phyloP scores from a whole-genome alignment of 1,140 invertebrate species.

The Eciton burchellii region DNA sequence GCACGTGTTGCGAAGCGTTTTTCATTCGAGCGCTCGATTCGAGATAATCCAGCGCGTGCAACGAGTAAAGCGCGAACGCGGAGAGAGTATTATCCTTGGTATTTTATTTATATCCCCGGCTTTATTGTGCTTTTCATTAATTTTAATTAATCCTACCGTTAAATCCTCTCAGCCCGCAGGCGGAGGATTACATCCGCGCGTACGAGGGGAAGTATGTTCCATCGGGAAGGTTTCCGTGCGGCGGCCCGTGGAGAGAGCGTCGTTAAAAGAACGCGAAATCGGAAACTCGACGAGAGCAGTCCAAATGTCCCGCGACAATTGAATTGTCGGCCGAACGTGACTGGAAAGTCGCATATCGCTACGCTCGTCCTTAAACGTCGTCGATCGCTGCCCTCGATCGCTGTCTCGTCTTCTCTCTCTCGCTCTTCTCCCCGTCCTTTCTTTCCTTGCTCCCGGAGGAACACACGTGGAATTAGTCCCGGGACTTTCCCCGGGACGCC shows the following conservation, averaged over 20 bases:
- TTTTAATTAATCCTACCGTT: no score
- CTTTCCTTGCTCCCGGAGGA: no score
- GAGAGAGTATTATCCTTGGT: no score
- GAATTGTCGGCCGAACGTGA: slow-evolving; percentile 80
- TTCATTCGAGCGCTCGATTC: no score
- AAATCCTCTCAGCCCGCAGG: background rate
- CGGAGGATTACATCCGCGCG: slow-evolving; percentile 16
- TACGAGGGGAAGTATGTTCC: background rate
- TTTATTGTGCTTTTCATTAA: no score
- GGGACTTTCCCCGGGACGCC: background rate
- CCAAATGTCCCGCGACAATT: slow-evolving; percentile 80
- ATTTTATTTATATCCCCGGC: no score
- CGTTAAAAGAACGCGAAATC: slow-evolving; percentile 78
- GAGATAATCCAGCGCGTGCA: no score
- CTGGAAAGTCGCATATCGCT: slow-evolving; percentile 76
- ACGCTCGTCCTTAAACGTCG: slow-evolving; percentile 69
- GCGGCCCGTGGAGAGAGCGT: slow-evolving; percentile 72
- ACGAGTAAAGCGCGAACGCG: no score
- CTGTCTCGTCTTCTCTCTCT: background rate
- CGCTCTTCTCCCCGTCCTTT: background rate
- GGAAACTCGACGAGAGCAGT: slow-evolving; percentile 77
- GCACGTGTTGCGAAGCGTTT: no score
- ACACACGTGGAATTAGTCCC: slow-evolving; percentile 43
- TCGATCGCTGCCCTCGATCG: slow-evolving; percentile 20
- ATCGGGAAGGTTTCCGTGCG: background rate